These are phyloP conservation scores for Machimus atricapillus DNA, from an alignment of 2,888 invertebrate species.

Conservation along the genomic window DNA sequence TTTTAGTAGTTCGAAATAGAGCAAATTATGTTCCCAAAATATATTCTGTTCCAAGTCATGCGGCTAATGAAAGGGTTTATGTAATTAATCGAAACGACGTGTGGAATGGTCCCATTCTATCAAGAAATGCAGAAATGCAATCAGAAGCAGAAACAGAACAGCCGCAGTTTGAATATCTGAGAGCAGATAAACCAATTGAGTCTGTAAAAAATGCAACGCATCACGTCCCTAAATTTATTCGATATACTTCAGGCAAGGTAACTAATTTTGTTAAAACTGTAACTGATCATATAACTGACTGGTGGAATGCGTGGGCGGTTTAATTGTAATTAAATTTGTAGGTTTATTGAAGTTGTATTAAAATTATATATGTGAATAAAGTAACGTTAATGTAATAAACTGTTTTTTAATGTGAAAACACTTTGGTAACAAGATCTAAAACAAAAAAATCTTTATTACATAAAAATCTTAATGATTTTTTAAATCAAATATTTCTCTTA, in stretches of 20 bases:
- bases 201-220: neutral
- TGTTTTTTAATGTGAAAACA: neutral
- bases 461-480: conserved; percentile 66
- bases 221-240: conserved; percentile 50
- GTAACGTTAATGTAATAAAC: neutral
- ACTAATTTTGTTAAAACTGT: conserved; percentile 55
- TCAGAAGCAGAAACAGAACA: neutral
- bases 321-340: neutral
- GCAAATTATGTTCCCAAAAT: neutral
- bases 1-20: neutral
- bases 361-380: neutral
- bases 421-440: neutral
- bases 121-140: neutral
- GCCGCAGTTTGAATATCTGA: neutral
- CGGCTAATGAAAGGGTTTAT: neutral
- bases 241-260: conserved; percentile 53
- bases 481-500: conserved; percentile 95
- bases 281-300: conserved; percentile 55
- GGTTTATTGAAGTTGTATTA: neutral
- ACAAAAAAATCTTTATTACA: neutral
- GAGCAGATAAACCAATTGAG: neutral
- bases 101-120: neutral
- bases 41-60: neutral
- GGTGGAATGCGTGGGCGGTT: conserved; percentile 53
- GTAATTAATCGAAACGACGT: neutral